Evolutionary conservation across 92 coral and sea anemone genomes (phyloP).

Genomic region (Umimayanthus kanabou): DNA sequence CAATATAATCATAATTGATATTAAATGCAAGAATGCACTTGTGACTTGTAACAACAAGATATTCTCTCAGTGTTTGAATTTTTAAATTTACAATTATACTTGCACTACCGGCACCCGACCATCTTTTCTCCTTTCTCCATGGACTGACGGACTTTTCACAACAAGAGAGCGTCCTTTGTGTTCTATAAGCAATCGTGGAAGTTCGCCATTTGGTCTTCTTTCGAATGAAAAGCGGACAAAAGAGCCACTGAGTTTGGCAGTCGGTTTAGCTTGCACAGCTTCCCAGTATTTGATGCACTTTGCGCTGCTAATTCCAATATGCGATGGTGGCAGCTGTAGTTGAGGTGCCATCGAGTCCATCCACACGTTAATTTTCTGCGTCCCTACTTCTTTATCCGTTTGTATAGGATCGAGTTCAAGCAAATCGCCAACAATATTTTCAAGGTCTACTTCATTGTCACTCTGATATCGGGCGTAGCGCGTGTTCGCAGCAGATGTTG

Average conservation of each 20-base stretch:
- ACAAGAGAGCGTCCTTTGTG: constrained; percentile 91
- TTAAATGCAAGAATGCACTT: not conserved
- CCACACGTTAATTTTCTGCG: constrained; percentile 83
- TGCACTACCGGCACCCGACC: constrained; percentile 35
- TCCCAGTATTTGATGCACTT: constrained; percentile 99
- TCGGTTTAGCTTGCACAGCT: constrained; percentile 81
- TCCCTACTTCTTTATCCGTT: constrained; percentile 77
- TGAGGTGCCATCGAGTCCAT: constrained; percentile 78
- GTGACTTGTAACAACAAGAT: not conserved
- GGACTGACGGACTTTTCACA: constrained; percentile 79
- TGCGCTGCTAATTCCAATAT: constrained; percentile 88
- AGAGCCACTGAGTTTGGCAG: constrained; percentile 94
- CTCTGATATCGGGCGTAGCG: constrained; percentile 89
- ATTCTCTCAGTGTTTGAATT: not conserved
- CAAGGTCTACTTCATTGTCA: constrained; percentile 88
- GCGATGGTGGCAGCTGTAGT: constrained; percentile 85
- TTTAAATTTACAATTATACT: constrained; percentile 7
- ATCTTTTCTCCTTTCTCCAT: constrained; percentile 41
- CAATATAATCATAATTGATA: not conserved
- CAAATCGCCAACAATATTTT: constrained; percentile 80
- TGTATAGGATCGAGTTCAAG: constrained; percentile 91
- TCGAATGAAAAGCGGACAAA: constrained; percentile 93
- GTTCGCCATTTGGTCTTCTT: constrained; percentile 85
- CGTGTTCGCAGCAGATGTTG: constrained; percentile 67
- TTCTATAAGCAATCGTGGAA: constrained; percentile 89